Evolutionary conservation across 2,797 vertebrate species (phyloP).

Genomic region (Otolemur crassicaudatus): DNA sequence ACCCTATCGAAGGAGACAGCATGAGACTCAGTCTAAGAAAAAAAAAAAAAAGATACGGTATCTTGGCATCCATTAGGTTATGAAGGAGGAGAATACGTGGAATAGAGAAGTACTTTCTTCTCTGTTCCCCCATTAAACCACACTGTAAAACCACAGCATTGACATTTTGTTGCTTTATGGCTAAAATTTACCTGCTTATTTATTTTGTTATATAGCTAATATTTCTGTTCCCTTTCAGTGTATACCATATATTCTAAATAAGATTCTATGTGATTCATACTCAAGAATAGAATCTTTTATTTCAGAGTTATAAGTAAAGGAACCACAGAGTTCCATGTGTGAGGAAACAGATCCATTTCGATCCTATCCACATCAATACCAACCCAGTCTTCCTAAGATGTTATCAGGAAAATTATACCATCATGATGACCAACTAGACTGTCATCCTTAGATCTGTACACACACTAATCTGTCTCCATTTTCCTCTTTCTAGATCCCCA

Average conservation of each 20-base stretch:
- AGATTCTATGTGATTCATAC: neutral
- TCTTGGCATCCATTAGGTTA: neutral
- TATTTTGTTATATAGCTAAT: neutral
- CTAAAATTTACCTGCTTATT: neutral
- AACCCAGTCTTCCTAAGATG: neutral
- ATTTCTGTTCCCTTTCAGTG: neutral
- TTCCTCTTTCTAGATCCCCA: neutral
- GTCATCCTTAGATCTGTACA: neutral
- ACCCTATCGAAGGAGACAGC: no score
- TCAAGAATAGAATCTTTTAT: neutral
- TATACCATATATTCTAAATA: neutral
- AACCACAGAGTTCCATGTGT: neutral
- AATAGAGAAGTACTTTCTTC: neutral
- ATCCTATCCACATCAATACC: neutral
- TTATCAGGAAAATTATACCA: neutral
- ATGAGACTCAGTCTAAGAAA: no score
- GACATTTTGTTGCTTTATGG: neutral
- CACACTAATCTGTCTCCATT: neutral
- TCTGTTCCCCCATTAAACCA: no score
- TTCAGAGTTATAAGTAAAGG: neutral
- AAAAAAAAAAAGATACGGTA: neutral
- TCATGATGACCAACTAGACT: neutral
- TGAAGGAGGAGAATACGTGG: neutral
- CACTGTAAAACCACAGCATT: neutral
- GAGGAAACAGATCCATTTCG: neutral